Base-by-base conservation (phyloP, 2,888 invertebrate genomes). In the Punctoribates punctum region DNA sequence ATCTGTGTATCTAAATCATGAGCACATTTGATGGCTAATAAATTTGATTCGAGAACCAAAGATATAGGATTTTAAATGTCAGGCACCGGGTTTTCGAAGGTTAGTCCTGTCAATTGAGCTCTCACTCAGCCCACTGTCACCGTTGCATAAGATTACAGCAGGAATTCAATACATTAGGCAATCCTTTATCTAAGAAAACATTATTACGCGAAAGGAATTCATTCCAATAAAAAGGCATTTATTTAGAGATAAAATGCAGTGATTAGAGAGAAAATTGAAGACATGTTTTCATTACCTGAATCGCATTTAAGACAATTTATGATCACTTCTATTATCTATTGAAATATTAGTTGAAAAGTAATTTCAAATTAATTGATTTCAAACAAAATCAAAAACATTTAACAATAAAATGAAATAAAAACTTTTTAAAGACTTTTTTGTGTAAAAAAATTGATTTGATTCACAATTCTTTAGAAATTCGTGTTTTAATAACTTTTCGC, bases 81-180 rank as follows among this genome's bases (percentile, higher is more conserved):
- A 60, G 17, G 60, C 27, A 25, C 29, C 29, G 62, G 38, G 20
- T 38, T 27, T 67, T 38, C n/a, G 65, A 67, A 67, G 65, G 65
- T 67, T 67, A 67, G 38, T 2, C 23, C 34, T 67, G 65, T 67
- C 38, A 67, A 34, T 11, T 67, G 65, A 67, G 60, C 60, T 2
- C 60, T 60, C 60, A 20, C 2, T 67, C 65, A 38, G 65, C 65
- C 65, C 65, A 67, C 65, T 67, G 65, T 67, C 65, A 67, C 38
- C 65, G 34, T 67, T 67, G 65, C 38, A 67, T 67, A 67, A 62
- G 57, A 60, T 60, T 60, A 60, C 60, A 27, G 13, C 11, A 51
- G 51, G 23, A 23, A 57, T 57, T 57, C 57, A 57, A 20, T 57
- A 25, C 42, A 42, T 57, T 57, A 57, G 13, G 57, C 20, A 57